A percentile compares a stretch with the other conserved stretches of the same genome.
phyloP scores from a whole-genome alignment of 2,113 vertebrate genomes.

The Nymphicus hollandicus region DNA sequence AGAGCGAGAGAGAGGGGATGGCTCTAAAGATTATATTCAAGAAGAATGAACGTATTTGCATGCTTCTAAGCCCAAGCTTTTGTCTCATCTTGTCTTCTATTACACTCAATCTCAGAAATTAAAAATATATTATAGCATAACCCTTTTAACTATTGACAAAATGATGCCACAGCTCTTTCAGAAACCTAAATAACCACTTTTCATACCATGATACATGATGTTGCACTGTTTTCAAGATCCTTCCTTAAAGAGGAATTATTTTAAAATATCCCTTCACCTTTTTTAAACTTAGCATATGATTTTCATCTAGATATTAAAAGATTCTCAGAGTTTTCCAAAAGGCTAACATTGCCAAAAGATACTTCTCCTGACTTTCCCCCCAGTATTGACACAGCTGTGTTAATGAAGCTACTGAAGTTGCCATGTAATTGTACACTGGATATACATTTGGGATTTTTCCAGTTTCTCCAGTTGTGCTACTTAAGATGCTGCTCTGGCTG shows the following conservation, averaged over 20 bases:
- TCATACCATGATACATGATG: neutral
- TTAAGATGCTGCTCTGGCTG: neutral
- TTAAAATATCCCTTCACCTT: neutral
- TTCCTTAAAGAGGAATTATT: neutral
- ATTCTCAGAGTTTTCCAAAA: neutral
- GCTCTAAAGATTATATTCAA: neutral
- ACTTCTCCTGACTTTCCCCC: neutral
- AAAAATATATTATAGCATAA: neutral
- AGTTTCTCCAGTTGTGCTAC: neutral
- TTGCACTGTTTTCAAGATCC: neutral
- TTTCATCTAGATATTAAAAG: neutral
- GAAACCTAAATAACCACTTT: neutral
- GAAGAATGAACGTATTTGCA: neutral
- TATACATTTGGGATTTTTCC: neutral
- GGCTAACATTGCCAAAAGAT: neutral
- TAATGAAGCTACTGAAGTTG: conserved; percentile 33
- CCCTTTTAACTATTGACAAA: neutral
- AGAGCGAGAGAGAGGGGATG: neutral
- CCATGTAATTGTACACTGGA: neutral
- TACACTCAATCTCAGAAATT: neutral
- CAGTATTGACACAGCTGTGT: conserved; percentile 51
- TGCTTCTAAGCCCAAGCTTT: neutral
- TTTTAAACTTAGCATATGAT: neutral
- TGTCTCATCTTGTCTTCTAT: neutral
- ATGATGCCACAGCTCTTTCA: neutral